phyloP scores from a whole-genome alignment of 2,113 vertebrate species.

The Eurystomus gularis region DNA sequence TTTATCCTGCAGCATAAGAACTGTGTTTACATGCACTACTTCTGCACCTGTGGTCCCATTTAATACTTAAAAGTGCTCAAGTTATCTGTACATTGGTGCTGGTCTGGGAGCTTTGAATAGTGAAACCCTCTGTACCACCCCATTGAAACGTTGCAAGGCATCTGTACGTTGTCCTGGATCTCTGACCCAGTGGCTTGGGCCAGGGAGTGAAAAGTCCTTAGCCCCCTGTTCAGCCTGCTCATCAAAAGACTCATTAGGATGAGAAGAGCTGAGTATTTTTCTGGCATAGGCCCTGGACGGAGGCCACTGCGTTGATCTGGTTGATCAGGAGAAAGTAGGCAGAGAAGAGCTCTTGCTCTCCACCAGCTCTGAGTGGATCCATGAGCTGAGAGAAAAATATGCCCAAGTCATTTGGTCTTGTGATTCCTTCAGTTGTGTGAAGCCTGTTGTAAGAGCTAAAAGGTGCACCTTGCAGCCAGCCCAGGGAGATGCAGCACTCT shows the following conservation, averaged over 20 bases:
- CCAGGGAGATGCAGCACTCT: neutral
- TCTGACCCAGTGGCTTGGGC: neutral
- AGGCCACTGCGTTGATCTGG: neutral
- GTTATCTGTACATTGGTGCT: neutral
- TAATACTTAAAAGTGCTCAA: neutral
- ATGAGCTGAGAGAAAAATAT: neutral
- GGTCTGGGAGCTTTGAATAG: neutral
- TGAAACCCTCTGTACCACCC: neutral
- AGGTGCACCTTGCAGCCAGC: neutral
- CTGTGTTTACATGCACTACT: neutral
- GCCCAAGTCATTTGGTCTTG: neutral
- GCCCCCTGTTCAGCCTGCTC: neutral
- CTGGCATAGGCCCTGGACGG: neutral
- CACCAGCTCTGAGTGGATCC: neutral
- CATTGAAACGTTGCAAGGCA: neutral
- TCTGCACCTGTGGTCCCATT: neutral
- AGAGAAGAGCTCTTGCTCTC: neutral
- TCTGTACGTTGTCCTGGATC: neutral
- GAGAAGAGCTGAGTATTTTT: neutral
- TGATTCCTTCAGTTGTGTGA: neutral
- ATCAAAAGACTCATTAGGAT: neutral
- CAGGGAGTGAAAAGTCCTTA: neutral
- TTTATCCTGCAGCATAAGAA: neutral
- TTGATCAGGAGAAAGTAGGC: neutral
- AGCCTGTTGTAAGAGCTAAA: neutral